phyloP scores from a whole-genome alignment of 2,113 vertebrate species.

The Amazona guildingii region DNA sequence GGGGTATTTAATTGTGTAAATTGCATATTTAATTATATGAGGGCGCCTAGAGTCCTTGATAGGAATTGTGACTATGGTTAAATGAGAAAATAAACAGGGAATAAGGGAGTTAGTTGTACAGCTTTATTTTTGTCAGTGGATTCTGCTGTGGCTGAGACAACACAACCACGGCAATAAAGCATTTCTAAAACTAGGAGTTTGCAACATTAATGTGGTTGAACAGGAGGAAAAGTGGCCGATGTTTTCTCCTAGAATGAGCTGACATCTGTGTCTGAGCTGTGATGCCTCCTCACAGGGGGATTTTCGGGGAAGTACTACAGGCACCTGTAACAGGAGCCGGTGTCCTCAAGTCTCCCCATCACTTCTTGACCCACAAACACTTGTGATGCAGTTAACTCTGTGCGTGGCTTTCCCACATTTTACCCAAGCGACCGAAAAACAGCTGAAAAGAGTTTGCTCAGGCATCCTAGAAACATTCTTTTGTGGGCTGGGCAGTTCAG shows the following conservation, averaged over 20 bases:
- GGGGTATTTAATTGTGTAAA: conserved; percentile 1
- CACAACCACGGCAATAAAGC: background rate
- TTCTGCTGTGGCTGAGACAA: background rate
- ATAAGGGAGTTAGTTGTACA: background rate
- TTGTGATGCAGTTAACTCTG: background rate
- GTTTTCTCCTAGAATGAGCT: background rate
- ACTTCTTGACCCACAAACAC: accelerated
- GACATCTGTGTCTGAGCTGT: background rate
- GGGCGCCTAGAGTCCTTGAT: background rate
- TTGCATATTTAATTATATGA: background rate
- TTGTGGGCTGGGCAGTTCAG: background rate
- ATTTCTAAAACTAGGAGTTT: background rate
- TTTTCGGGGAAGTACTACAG: background rate
- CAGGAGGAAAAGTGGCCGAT: background rate
- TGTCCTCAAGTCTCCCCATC: background rate
- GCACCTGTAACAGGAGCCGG: background rate
- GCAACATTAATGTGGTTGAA: background rate
- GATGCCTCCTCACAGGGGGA: accelerated
- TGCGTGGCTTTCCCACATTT: background rate
- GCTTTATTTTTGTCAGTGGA: background rate
- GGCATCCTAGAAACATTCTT: background rate
- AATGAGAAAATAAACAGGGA: background rate
- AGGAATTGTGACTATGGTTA: background rate
- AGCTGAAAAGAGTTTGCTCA: background rate
- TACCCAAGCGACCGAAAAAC: background rate